Percentiles rank a stretch among this genome's conserved stretches.
Conservation (phyloP, 1,140 invertebrate genomes). For the Holcopasites calliopsidis region DNA sequence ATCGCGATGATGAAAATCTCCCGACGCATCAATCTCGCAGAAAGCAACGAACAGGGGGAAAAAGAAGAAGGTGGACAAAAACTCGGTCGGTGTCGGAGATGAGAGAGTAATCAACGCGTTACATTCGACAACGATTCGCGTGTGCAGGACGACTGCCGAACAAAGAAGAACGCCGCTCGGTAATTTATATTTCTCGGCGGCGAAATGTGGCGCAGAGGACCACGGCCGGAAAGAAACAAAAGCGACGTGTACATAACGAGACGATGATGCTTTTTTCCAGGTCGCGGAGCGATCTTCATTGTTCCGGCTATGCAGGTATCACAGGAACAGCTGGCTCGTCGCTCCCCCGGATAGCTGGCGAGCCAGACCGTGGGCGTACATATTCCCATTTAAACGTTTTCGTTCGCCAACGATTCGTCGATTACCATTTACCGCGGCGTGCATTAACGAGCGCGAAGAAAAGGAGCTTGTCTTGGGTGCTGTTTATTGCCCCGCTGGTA, state of each 20-base stretch:
- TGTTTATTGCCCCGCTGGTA: slow-evolving; percentile 4
- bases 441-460: slow-evolving; percentile 13
- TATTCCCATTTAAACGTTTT: slow-evolving; percentile 14
- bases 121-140: not conserved
- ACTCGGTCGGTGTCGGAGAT: not conserved
- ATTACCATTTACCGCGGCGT: not conserved
- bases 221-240: slow-evolving; percentile 5
- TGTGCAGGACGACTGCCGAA: not conserved
- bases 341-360: not conserved
- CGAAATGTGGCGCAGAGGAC: slow-evolving; percentile 12
- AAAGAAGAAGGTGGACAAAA: not conserved
- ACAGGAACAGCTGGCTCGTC: not conserved
- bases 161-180: not conserved
- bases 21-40: slow-evolving; percentile 9
- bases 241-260: slow-evolving; percentile 24
- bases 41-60: not conserved
- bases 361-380: not conserved
- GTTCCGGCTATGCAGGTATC: slow-evolving; percentile 9
- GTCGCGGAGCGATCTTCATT: slow-evolving; percentile 24
- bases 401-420: slow-evolving; percentile 26
- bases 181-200: slow-evolving; percentile 16
- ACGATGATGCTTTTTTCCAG: not conserved
- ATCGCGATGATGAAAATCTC: slow-evolving; percentile 8
- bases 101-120: slow-evolving; percentile 23
- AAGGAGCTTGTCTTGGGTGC: not conserved